phyloP scores from a whole-genome alignment of 2,888 invertebrate genomes.

The Apantesis nais region DNA sequence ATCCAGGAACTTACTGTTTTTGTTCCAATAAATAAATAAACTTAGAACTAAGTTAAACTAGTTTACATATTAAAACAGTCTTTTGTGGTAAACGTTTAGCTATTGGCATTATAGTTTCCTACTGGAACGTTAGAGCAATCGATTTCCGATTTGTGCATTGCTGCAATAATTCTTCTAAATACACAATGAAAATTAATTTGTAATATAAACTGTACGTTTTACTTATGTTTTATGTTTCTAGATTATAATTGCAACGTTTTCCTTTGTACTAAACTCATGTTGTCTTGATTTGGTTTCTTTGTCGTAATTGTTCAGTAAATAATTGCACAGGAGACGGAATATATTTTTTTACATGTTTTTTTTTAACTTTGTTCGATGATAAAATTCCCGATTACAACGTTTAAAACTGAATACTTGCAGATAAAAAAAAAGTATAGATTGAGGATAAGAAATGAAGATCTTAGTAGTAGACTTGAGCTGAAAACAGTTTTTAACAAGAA shows the following conservation, averaged over 20 bases:
- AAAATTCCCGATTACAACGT: too few species aligned
- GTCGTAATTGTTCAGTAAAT: too few species aligned
- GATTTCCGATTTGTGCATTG: constrained; percentile 32
- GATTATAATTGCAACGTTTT: neutral
- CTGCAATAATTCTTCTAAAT: constrained; percentile 29
- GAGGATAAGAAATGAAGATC: neutral
- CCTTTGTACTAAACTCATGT: neutral
- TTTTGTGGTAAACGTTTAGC: neutral
- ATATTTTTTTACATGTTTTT: too few species aligned
- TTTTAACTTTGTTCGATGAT: too few species aligned
- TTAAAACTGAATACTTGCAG: neutral
- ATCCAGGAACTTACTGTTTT: neutral
- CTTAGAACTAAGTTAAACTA: neutral
- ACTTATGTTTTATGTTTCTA: neutral
- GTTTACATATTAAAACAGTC: neutral
- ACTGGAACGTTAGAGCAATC: constrained; percentile 25
- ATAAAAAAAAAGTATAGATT: neutral
- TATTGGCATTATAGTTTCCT: neutral
- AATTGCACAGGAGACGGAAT: too few species aligned
- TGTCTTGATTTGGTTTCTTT: too few species aligned
- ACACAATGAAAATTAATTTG: constrained; percentile 19
- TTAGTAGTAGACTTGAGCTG: neutral
- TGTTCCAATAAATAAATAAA: too few species aligned
- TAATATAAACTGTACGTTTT: neutral
- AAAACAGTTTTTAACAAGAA: neutral